These are phyloP conservation scores for Choreutis nemorana DNA, from an alignment of 2,888 invertebrate species.

Conservation along the genomic window DNA sequence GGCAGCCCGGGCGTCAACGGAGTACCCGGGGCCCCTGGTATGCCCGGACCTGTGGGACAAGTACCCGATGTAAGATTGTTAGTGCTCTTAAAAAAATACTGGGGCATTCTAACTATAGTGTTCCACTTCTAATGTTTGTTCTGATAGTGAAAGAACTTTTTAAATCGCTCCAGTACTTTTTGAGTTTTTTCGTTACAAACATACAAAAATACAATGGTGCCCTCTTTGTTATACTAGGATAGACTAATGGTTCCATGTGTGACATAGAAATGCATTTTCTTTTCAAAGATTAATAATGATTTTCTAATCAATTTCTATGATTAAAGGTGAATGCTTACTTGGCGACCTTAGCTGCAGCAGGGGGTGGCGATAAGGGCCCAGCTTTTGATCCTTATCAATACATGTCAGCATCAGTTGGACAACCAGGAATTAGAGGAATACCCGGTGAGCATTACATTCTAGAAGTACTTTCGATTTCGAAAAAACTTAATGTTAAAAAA, in stretches of 20 bases:
- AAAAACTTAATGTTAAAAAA: too few relatives aligned
- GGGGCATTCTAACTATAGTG: too few relatives aligned
- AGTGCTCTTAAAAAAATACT: too few relatives aligned
- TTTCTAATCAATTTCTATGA: not conserved
- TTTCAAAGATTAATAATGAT: not conserved
- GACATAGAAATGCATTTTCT: not conserved
- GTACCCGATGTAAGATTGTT: constrained; percentile 75
- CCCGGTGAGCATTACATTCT: constrained; percentile 59
- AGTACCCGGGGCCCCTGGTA: constrained; percentile 71
- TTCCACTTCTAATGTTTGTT: too few relatives aligned
- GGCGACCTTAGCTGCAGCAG: constrained; percentile 75
- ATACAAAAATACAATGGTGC: too few relatives aligned
- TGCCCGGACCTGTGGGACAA: constrained; percentile 74
- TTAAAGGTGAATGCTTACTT: constrained; percentile 74
- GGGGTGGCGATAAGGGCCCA: constrained; percentile 82
- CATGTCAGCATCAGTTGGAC: constrained; percentile 81
- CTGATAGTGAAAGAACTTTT: too few relatives aligned
- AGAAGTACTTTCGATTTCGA: too few relatives aligned
- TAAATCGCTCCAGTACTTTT: too few relatives aligned
- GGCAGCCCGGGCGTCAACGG: constrained; percentile 71
- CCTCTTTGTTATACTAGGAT: too few relatives aligned
- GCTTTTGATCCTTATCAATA: constrained; percentile 74
- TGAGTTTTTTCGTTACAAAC: too few relatives aligned
- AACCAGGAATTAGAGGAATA: constrained; percentile 81
- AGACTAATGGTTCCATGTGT: too few relatives aligned